A percentile compares a stretch with the other conserved stretches of the same genome.
Conservation (phyloP, 2,888 invertebrate species). For the Acanthopleura granulata region DNA sequence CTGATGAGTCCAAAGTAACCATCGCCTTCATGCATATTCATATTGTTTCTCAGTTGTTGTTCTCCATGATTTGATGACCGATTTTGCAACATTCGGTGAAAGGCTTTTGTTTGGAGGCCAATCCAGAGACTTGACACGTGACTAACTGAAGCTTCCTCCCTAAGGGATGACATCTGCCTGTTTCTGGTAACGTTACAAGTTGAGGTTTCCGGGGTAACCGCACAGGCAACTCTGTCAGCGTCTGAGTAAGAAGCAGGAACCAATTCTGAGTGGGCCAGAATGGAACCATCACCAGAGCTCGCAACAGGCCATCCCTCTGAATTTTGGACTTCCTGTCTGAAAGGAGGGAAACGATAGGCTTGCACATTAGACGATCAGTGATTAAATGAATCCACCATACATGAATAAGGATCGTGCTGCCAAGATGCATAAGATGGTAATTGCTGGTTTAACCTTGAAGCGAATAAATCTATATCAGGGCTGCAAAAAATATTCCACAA, state of each 20-base stretch:
- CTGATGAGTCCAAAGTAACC: no score
- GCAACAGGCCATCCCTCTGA: neutral
- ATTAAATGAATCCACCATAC: neutral
- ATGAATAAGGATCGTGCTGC: neutral
- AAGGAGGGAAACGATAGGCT: neutral
- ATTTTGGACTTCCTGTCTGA: neutral
- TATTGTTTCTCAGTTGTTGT: no score
- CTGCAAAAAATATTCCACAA: neutral
- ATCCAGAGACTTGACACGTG: neutral
- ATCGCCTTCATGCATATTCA: no score
- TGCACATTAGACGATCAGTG: neutral
- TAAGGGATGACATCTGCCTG: neutral
- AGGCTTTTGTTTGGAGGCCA: neutral
- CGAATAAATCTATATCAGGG: neutral
- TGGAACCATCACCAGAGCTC: neutral
- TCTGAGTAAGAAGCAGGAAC: neutral
- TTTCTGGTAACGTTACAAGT: neutral
- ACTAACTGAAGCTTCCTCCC: constrained; percentile 4
- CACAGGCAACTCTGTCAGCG: neutral
- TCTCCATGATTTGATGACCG: neutral
- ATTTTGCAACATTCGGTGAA: neutral
- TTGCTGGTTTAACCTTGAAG: neutral
- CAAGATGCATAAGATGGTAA: neutral
- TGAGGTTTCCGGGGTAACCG: neutral
- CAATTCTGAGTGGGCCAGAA: neutral